Conservation (phyloP, 2,797 vertebrate species). For the Scolopax bukidnonensis region DNA sequence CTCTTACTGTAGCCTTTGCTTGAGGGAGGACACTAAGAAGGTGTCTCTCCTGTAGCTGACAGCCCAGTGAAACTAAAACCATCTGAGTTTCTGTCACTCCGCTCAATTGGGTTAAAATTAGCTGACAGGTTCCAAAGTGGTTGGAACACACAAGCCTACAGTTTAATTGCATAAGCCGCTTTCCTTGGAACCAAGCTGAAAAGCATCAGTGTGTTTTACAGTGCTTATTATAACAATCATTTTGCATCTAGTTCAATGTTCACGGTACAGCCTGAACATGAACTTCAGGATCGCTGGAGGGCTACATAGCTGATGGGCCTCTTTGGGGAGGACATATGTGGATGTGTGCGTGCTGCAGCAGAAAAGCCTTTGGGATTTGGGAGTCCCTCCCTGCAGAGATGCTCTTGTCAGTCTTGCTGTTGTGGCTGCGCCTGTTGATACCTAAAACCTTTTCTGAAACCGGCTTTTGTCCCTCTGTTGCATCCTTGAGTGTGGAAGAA, state of each 20-base stretch:
- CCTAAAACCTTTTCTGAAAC: not conserved
- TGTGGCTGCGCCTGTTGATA: not conserved
- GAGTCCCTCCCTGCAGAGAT: not conserved
- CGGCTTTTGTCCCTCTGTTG: not conserved
- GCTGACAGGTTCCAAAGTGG: conserved; percentile 45
- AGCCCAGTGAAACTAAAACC: conserved; percentile 30
- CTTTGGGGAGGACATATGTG: not conserved
- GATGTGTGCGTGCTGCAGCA: not conserved
- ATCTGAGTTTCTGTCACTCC: not conserved
- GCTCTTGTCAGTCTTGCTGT: not conserved
- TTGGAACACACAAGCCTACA: not conserved
- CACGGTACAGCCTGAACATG: not conserved
- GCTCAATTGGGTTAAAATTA: conserved; percentile 51
- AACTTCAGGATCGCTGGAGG: conserved; percentile 6
- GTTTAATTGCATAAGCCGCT: conserved; percentile 44
- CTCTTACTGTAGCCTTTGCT: not conserved
- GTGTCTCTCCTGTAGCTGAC: conserved; percentile 35
- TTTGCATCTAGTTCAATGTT: not conserved
- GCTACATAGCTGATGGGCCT: not conserved
- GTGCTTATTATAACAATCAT: not conserved
- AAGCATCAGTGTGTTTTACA: not conserved
- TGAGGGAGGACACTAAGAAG: not conserved
- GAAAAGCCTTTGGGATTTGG: not conserved
- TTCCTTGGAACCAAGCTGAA: conserved; percentile 5
- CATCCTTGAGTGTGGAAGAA: not conserved